These are phyloP conservation scores for Orcinus orca DNA, from an alignment of 2,113 vertebrate genomes.

Conservation along the genomic window DNA sequence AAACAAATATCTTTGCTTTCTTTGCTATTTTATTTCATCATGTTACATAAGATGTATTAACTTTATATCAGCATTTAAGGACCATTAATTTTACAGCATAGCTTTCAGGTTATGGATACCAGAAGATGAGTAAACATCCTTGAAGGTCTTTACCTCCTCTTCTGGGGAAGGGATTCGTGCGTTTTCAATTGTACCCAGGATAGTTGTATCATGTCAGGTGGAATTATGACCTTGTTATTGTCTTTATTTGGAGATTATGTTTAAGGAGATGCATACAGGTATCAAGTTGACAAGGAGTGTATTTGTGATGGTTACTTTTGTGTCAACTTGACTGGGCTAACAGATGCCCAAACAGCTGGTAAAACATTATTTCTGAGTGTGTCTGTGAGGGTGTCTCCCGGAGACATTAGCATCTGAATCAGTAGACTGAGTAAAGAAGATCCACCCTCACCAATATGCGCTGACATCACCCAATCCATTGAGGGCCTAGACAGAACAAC, in stretches of 20 bases:
- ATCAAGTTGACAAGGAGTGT: background rate
- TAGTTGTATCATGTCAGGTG: background rate
- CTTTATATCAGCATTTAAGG: background rate
- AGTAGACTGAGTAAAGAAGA: background rate
- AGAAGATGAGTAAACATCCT: background rate
- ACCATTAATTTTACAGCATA: background rate
- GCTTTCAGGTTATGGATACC: background rate
- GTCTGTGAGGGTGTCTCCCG: background rate
- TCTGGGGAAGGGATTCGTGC: background rate
- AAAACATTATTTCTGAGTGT: background rate
- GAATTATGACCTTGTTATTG: background rate
- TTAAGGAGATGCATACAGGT: background rate
- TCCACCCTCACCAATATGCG: background rate
- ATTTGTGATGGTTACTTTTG: background rate
- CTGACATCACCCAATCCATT: background rate
- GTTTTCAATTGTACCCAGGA: background rate
- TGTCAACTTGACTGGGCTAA: background rate
- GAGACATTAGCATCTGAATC: background rate
- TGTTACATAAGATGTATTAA: background rate
- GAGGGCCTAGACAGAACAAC: background rate
- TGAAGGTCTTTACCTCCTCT: background rate
- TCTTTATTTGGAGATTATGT: background rate
- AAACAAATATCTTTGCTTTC: background rate
- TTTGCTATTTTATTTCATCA: background rate
- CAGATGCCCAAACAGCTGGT: background rate